Base-by-base conservation (phyloP, 2,888 invertebrate species). In the Orgyia antiqua region DNA sequence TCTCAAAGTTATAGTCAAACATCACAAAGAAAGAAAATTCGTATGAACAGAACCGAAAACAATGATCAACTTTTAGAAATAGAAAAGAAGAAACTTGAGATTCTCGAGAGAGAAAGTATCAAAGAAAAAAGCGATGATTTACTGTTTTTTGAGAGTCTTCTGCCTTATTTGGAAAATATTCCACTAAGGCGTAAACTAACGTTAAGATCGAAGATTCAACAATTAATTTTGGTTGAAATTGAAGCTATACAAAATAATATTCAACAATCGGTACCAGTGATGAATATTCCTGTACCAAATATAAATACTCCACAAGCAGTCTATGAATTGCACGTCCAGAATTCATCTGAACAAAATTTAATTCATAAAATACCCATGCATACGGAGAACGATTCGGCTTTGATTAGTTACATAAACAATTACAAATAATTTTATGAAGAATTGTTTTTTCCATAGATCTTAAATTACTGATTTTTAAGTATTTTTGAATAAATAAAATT, bases 71-170 rank as follows among this genome's bases (percentile, higher is more conserved):
- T 36, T 28, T 25, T 25, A 21, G 29, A 29, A 10, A 26, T 34
- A 29, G 38, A 39, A 25, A 36, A 32, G 27, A 49, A 36, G 27
- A 42, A 38, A 24, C 29, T 38, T 19, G 43, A 36, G 15, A 36
- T 39, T 26, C 35, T 45, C 11, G 39, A 48, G 35, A 38, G 13
- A 6, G 51, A 50, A 40, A 26, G 38, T 28, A 32, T 29, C 4
- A 42, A 42, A 29, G 42, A 38, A 17, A 45, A 43, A 32, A 46
- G 39, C 24, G 49, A 52, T 28, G 56, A 54, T 40, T 32, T 27
- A 27, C 36, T 55, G 29, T 56, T 53, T 38, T 56, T 57, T 38
- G 46, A 53, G 31, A 54, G 55, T 36, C 48, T 58, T 21, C 11
- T 57, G 26, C 54, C 55, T 6, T 56, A 51, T 27, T 33, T 54